Base-by-base conservation (phyloP, 2,113 vertebrate species). In the Pluvialis apricaria region DNA sequence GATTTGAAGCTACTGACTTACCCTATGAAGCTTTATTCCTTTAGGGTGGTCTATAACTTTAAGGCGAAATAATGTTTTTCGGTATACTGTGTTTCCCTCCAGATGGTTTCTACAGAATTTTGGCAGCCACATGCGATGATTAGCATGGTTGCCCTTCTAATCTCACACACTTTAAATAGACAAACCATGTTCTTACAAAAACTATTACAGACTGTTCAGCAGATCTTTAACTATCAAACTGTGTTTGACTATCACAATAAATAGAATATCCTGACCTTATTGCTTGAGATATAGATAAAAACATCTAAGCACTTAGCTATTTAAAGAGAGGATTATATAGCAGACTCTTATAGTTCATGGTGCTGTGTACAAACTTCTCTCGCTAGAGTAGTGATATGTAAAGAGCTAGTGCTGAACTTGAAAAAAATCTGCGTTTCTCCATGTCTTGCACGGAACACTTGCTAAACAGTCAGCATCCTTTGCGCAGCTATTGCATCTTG, bases 81-180 rank as follows among this genome's bases (percentile, higher is more conserved):
- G 82, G 36, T 76, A 22, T 61, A 62, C 73, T 84, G 14, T 69
- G 65, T 75, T 93, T 91, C 70, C 94, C 95, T 92, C 84, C 92
- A 96, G 88, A 71, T 72, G 57, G 66, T 76, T 76, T 83, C 60
- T 81, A 36, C 75, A 17, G 54, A 57, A 45, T 87, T 51, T 60
- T 95, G 96, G 89, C 86, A 88, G 68, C 26, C 28, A n/a, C 89
- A 61, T 45, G 72, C 14, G 21, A 73, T 44, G 60, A 91, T 88
- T 89, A 95, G 54, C 83, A 51, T 87, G 90, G 83, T 83, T 80
- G 86, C 82, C 88, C 86, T 90, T 72, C 69, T 83, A 73, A 68
- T 88, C 70, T 81, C 69, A 58, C 36, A 69, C 64, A 40, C 47
- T 91, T 88, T 68, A 90, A 81, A 82, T 11, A 90, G 64, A 64